These are phyloP conservation scores for Hyalella azteca DNA, from an alignment of 2,888 invertebrate genomes.

Conservation along the genomic window DNA sequence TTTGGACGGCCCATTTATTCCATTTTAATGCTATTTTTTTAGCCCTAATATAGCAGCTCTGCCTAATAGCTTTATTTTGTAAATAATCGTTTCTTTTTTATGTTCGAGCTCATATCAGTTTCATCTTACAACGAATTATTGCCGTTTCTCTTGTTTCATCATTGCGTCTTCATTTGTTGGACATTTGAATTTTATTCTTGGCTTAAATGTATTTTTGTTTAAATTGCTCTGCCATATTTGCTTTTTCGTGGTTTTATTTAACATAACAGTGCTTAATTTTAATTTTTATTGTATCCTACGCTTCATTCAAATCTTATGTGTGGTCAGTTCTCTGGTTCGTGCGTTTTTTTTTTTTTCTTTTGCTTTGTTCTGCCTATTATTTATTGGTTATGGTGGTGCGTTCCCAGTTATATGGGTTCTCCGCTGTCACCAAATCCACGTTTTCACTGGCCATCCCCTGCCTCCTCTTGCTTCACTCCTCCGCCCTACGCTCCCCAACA, in stretches of 20 bases:
- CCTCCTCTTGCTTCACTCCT: conserved; percentile 51
- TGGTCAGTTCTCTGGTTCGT: background rate
- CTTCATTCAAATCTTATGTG: background rate
- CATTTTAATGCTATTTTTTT: too few relatives aligned
- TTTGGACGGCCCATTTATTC: too few relatives aligned
- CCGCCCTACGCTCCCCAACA: conserved; percentile 51
- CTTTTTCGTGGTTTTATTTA: too few relatives aligned
- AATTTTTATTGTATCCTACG: background rate
- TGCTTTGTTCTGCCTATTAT: background rate
- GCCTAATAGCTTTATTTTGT: too few relatives aligned
- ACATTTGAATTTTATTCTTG: too few relatives aligned
- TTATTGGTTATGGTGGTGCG: background rate
- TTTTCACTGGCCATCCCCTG: conserved; percentile 50
- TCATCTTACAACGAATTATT: background rate
- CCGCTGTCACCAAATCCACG: conserved; percentile 40
- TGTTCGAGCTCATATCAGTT: background rate
- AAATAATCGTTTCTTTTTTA: too few relatives aligned
- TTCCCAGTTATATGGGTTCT: conserved; percentile 3
- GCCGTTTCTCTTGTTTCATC: background rate
- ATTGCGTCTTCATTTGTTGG: too few relatives aligned
- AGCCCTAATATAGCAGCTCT: too few relatives aligned
- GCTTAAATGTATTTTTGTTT: too few relatives aligned
- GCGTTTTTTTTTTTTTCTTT: background rate
- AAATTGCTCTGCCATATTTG: too few relatives aligned
- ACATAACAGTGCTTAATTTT: too few relatives aligned